Evolutionary conservation across 2,113 vertebrate species (phyloP).

Genomic region (Nipponia nippon): DNA sequence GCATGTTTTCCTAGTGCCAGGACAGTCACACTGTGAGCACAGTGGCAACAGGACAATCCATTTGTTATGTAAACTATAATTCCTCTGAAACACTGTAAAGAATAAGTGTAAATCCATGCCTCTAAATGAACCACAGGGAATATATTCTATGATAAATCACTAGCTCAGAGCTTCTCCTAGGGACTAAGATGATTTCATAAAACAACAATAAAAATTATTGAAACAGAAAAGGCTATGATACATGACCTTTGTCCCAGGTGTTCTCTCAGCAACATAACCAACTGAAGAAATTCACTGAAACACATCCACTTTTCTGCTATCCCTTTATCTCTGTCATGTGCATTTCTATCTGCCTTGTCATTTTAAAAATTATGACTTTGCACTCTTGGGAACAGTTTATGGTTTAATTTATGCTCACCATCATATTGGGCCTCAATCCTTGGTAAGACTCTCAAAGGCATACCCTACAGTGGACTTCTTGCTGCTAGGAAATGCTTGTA

Average conservation of each 20-base stretch:
- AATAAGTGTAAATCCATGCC: background rate
- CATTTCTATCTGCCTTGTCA: no score
- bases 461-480: background rate
- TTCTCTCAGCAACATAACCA: background rate
- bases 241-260: background rate
- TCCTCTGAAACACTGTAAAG: background rate
- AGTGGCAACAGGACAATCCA: background rate
- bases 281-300: background rate
- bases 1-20: background rate
- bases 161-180: background rate
- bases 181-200: background rate
- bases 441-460: background rate
- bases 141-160: rapidly evolving
- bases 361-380: background rate
- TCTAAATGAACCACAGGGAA: background rate
- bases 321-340: no score
- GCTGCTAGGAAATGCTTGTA: background rate
- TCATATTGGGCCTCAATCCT: rapidly evolving
- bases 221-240: background rate
- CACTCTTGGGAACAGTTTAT: background rate
- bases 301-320: background rate
- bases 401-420: background rate
- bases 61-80: background rate
- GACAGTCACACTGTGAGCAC: background rate
- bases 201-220: background rate